Conservation (phyloP, 2,888 invertebrate genomes). For the Iselma pallidipennis region DNA sequence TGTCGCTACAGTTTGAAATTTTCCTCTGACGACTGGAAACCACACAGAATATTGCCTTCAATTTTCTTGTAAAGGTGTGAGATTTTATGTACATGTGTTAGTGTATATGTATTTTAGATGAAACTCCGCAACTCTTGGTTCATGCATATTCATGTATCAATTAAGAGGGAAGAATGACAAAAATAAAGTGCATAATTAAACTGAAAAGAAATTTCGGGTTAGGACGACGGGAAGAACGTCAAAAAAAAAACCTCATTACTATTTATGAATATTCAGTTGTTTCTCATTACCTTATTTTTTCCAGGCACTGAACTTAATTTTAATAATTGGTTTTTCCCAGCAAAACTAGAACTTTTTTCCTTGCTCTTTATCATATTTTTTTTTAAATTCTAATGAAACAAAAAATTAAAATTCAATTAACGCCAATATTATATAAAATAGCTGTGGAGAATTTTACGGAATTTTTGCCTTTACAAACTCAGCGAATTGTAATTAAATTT, state of each 20-base stretch:
- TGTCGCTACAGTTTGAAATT: neutral
- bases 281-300: conserved; percentile 28
- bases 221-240: neutral
- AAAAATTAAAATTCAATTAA: conserved; percentile 5
- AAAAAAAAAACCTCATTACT: conserved; percentile 24
- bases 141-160: conserved; percentile 29
- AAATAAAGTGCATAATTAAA: conserved; percentile 29
- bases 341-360: neutral
- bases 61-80: neutral
- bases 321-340: conserved; percentile 17
- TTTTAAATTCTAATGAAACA: neutral
- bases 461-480: conserved; percentile 22
- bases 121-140: conserved; percentile 1
- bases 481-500: conserved; percentile 34
- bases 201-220: conserved; percentile 21
- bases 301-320: conserved; percentile 19
- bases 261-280: conserved; percentile 31
- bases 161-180: conserved; percentile 26
- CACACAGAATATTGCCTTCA: no score
- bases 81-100: neutral
- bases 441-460: neutral
- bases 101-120: neutral
- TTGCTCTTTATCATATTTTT: conserved; percentile 3
- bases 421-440: neutral
- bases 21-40: no score